Evolutionary conservation across 2,888 invertebrate genomes (phyloP).

Genomic region (Agrypnus murinus): DNA sequence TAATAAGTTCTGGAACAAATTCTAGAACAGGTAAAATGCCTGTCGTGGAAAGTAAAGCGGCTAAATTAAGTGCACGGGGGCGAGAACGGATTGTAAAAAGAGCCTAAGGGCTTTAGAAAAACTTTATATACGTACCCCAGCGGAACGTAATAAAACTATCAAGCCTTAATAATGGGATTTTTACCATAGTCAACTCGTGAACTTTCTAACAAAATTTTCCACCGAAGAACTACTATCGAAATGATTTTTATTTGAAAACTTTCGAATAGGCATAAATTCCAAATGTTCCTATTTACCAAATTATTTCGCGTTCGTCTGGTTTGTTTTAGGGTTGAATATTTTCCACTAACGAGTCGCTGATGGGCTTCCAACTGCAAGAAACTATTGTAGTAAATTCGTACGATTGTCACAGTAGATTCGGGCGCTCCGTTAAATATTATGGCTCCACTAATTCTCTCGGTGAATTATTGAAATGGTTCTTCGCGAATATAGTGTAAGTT

Average conservation of each 20-base stretch:
- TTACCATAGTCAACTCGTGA: constrained; percentile 30
- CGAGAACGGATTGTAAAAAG: constrained; percentile 22
- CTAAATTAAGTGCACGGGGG: constrained; percentile 15
- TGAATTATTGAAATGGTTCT: constrained; percentile 59
- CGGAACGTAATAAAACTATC: constrained; percentile 34
- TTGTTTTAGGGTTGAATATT: constrained; percentile 14
- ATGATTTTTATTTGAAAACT: constrained; percentile 25
- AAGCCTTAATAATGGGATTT: constrained; percentile 36
- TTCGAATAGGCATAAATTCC: constrained; percentile 4
- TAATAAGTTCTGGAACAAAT: constrained; percentile 25
- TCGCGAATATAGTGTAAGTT: constrained; percentile 39
- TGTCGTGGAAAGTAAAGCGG: constrained; percentile 9
- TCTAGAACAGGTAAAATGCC: constrained; percentile 20
- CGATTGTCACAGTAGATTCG: constrained; percentile 50
- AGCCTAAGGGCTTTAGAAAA: constrained; percentile 25
- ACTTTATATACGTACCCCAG: constrained; percentile 28
- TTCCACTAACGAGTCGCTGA: constrained; percentile 28
- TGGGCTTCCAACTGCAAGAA: constrained; percentile 41
- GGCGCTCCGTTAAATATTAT: constrained; percentile 58
- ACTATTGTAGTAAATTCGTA: constrained; percentile 49
- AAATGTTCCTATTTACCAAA: constrained; percentile 17
- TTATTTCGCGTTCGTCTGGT: constrained; percentile 21
- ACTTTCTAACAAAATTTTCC: background rate
- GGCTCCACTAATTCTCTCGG: constrained; percentile 55
- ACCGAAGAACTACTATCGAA: background rate